Conservation (phyloP, 2,888 invertebrate species). For the Melanotus villosus region DNA sequence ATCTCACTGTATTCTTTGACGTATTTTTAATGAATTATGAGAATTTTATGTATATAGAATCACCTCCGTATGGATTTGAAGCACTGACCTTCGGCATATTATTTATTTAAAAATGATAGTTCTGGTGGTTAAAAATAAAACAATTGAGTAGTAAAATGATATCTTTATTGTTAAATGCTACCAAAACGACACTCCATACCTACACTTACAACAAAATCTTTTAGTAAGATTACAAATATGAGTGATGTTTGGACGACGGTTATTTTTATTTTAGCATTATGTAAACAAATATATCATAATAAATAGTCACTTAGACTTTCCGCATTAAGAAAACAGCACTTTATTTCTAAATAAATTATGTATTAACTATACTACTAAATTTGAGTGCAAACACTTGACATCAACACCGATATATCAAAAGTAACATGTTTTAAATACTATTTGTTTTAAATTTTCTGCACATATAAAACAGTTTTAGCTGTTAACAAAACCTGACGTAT, state of each 20-base stretch:
- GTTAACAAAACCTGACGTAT: constrained; percentile 3
- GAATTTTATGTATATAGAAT: no score
- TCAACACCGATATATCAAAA: constrained; percentile 35
- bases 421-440: constrained; percentile 16
- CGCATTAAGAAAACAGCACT: constrained; percentile 20
- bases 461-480: constrained; percentile 2
- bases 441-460: constrained; percentile 9
- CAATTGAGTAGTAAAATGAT: constrained; percentile 41
- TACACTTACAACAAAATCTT: constrained; percentile 54
- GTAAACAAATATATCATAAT: constrained; percentile 24
- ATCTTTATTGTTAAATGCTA: constrained; percentile 60
- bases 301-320: constrained; percentile 24
- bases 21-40: no score
- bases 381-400: constrained; percentile 37
- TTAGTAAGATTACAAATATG: constrained; percentile 60
- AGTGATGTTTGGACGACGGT: constrained; percentile 56
- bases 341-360: constrained; percentile 33
- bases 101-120: no score
- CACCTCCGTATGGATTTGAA: no score
- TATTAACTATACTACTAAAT: constrained; percentile 21
- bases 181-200: constrained; percentile 56
- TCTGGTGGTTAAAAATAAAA: constrained; percentile 6
- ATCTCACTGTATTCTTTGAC: no score
- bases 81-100: no score
- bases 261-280: constrained; percentile 18